These are phyloP conservation scores for Halcyon senegalensis DNA, from an alignment of 2,113 vertebrate species.

Conservation along the genomic window DNA sequence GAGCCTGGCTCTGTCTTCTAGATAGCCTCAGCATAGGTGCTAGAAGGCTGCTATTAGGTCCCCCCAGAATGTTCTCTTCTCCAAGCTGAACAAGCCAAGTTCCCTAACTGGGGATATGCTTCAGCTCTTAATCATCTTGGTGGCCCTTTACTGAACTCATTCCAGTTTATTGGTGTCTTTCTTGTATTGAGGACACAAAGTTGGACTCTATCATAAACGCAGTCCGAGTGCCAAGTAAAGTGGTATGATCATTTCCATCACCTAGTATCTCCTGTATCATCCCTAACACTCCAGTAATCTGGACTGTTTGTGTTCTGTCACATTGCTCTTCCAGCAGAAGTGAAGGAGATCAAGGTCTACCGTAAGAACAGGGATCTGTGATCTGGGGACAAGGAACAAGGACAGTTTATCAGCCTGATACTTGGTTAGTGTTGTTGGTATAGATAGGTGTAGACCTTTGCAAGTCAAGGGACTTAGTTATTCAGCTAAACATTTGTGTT, in stretches of 20 bases:
- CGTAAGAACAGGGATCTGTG: neutral
- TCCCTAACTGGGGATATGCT: rapidly evolving
- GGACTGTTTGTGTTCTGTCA: neutral
- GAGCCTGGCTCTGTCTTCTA: neutral
- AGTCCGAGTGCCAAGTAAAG: neutral
- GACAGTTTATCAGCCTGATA: neutral
- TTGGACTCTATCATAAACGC: neutral
- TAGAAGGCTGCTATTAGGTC: neutral
- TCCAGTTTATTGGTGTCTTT: neutral
- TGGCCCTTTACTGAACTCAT: neutral
- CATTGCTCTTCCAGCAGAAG: neutral
- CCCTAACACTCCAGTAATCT: neutral
- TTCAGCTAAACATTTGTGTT: neutral
- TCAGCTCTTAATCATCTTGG: neutral
- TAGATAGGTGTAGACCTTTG: neutral
- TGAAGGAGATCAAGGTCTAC: neutral
- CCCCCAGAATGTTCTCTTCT: neutral
- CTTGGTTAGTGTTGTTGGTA: neutral
- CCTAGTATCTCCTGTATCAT: neutral
- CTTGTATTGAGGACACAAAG: neutral
- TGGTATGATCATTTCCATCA: neutral
- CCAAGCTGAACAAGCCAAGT: neutral
- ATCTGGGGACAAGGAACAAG: neutral
- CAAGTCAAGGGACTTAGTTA: neutral
- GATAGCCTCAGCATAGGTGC: neutral